These are phyloP conservation scores for Sitobion miscanthi DNA, from an alignment of 1,140 invertebrate species.

Conservation along the genomic window DNA sequence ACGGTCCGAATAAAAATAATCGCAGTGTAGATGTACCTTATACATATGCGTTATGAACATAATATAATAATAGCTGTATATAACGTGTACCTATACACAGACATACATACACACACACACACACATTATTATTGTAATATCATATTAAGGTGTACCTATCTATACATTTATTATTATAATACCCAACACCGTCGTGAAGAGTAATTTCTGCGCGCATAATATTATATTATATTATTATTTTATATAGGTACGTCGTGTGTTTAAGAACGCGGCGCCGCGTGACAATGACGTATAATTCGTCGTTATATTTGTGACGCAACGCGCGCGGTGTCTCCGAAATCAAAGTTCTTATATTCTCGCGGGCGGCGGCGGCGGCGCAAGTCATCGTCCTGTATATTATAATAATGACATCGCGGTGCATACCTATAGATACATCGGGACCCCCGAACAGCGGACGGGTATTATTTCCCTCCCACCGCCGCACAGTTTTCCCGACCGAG, in stretches of 20 bases:
- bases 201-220: not conserved
- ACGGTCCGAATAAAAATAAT: too few species aligned
- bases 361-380: not conserved
- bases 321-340: not conserved
- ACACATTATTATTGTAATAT: too few species aligned
- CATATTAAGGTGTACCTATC: too few species aligned
- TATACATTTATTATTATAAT: too few species aligned
- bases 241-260: not conserved
- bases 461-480: not conserved
- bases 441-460: not conserved
- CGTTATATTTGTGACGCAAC: not conserved
- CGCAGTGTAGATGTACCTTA: too few species aligned
- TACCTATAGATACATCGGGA: not conserved
- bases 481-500: not conserved
- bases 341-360: not conserved
- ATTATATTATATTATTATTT: not conserved
- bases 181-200: not conserved
- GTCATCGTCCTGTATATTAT: not conserved
- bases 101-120: too few species aligned
- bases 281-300: slow-evolving; percentile 25
- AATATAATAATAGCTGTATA: too few species aligned
- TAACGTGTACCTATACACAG: too few species aligned
- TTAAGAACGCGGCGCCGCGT: not conserved
- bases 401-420: not conserved
- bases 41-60: too few species aligned